A percentile compares a stretch with the other conserved stretches of the same genome.
Evolutionary conservation across 2,797 vertebrate species (phyloP).

Genomic region (Graptemys geographica): DNA sequence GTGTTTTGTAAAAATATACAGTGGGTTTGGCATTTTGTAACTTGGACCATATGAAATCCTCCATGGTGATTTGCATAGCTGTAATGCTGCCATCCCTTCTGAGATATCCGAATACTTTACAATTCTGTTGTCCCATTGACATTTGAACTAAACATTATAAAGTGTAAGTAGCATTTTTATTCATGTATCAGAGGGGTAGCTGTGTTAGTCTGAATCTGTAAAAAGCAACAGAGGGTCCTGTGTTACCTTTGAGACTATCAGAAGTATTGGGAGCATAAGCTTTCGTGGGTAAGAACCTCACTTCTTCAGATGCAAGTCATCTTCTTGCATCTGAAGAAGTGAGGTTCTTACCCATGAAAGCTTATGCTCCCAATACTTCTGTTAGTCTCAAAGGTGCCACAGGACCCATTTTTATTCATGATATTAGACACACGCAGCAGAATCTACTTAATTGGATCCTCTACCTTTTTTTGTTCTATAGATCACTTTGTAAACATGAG

Average conservation of each 20-base stretch:
- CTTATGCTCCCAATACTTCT: too few species aligned
- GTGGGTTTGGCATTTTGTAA: too few species aligned
- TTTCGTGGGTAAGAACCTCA: too few species aligned
- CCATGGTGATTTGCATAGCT: not conserved
- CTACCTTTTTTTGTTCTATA: not conserved
- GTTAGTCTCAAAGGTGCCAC: too few species aligned
- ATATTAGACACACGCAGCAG: not conserved
- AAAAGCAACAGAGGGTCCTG: too few species aligned
- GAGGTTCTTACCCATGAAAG: too few species aligned
- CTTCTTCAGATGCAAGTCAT: too few species aligned
- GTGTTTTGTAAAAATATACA: too few species aligned
- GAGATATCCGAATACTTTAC: not conserved
- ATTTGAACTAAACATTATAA: not conserved
- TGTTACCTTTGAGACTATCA: too few species aligned
- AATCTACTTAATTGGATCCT: not conserved
- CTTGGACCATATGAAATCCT: not conserved
- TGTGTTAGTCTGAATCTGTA: too few species aligned
- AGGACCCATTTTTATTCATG: not conserved
- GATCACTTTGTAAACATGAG: not conserved
- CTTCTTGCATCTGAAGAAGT: too few species aligned
- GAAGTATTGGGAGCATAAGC: too few species aligned
- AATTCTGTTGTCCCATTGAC: not conserved
- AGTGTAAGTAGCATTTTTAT: not conserved
- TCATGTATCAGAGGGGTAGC: not conserved
- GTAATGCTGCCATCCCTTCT: not conserved